phyloP scores from a whole-genome alignment of 2,113 vertebrate species.

The Athene cunicularia region DNA sequence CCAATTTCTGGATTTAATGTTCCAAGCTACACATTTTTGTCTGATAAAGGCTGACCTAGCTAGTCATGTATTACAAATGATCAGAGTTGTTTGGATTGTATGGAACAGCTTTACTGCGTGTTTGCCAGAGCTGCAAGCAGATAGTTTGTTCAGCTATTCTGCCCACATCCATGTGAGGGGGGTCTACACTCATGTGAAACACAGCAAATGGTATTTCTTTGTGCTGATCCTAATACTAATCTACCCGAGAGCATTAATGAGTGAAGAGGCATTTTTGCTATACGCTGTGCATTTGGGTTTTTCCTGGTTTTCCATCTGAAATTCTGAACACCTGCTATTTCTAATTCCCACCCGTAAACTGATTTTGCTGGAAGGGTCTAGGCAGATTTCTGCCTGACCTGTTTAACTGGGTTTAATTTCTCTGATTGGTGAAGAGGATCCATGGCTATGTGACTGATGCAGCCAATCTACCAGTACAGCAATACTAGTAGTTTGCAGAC shows the following conservation, averaged over 20 bases:
- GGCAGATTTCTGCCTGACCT: neutral
- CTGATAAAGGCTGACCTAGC: slow-evolving; percentile 48
- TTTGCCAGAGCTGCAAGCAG: slow-evolving; percentile 10
- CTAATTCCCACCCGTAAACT: neutral
- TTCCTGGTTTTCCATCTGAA: neutral
- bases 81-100: neutral
- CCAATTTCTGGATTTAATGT: slow-evolving; percentile 61
- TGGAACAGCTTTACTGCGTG: neutral
- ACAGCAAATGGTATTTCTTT: neutral
- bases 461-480: neutral
- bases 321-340: neutral
- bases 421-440: neutral
- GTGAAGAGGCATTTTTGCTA: neutral
- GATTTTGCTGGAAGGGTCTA: neutral
- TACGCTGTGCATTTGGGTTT: accelerated
- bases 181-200: neutral
- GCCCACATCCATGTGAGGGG: accelerated
- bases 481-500: neutral
- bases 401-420: neutral
- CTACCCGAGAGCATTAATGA: neutral
- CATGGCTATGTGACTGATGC: neutral
- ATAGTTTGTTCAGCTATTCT: neutral
- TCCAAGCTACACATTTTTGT: slow-evolving; percentile 38
- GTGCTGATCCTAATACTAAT: neutral
- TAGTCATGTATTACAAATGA: slow-evolving; percentile 59